These are phyloP conservation scores for Erethizon dorsatum DNA, from an alignment of 2,797 vertebrate genomes.

Conservation along the genomic window DNA sequence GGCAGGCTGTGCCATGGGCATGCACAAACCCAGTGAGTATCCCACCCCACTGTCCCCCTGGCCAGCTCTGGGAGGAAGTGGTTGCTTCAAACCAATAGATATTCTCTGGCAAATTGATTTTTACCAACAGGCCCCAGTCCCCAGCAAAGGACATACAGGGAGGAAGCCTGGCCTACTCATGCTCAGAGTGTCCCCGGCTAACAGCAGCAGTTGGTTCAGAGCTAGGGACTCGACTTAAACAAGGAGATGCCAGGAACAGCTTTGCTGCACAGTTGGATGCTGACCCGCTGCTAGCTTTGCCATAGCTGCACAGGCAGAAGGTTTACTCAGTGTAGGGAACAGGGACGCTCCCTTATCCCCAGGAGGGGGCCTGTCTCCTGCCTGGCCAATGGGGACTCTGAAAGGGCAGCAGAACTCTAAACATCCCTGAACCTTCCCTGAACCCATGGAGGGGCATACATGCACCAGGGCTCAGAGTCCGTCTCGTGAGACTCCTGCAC, in stretches of 20 bases:
- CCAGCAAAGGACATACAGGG: not conserved
- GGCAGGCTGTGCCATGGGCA: not conserved
- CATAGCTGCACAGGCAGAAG: not conserved
- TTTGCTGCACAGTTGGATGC: not conserved
- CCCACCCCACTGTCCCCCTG: not conserved
- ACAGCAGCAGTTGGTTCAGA: not conserved
- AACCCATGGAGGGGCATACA: not conserved
- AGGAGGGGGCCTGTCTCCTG: accelerated
- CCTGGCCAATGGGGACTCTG: not conserved
- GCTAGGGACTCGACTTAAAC: not conserved
- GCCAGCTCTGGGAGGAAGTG: not conserved
- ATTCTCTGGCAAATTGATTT: not conserved
- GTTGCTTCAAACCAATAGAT: not conserved
- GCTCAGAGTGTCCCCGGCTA: not conserved
- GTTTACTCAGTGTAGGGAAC: not conserved
- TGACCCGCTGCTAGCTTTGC: not conserved
- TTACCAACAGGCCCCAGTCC: not conserved
- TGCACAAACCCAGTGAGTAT: not conserved
- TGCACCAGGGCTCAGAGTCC: not conserved
- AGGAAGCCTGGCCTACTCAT: not conserved
- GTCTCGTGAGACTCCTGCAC: not conserved
- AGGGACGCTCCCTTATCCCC: too few relatives aligned
- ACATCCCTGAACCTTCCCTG: accelerated
- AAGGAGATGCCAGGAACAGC: not conserved
- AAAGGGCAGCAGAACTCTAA: not conserved